phyloP scores from a whole-genome alignment of 2,888 invertebrate species.

The Troides aeacus region DNA sequence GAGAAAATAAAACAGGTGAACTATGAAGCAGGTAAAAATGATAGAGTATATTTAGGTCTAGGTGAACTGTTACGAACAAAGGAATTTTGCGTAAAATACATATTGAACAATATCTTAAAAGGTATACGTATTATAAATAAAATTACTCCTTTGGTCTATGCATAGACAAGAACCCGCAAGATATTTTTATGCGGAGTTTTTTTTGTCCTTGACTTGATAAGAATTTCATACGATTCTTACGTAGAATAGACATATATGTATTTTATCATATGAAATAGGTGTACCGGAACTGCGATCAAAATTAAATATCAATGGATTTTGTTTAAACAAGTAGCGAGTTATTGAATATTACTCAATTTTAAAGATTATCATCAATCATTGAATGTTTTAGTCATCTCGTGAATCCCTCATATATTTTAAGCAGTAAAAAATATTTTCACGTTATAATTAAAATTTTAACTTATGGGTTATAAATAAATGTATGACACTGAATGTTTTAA shows the following conservation, averaged over 20 bases:
- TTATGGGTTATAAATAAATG: too few species aligned
- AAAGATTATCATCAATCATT: neutral
- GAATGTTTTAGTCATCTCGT: neutral
- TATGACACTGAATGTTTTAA: too few species aligned
- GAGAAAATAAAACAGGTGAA: neutral
- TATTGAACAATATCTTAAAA: neutral
- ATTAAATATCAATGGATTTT: too few species aligned
- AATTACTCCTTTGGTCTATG: neutral
- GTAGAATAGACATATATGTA: too few species aligned
- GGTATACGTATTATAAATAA: neutral
- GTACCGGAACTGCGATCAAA: too few species aligned
- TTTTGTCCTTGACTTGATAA: neutral
- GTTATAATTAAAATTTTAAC: too few species aligned
- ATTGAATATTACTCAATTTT: too few species aligned
- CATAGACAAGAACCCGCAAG: neutral
- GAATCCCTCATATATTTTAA: neutral
- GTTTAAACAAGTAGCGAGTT: too few species aligned
- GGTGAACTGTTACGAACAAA: neutral
- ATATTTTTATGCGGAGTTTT: neutral
- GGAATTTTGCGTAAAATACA: neutral
- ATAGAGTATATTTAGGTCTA: neutral
- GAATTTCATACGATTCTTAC: too few species aligned
- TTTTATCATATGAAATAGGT: too few species aligned
- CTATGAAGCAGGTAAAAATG: neutral
- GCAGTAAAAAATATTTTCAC: too few species aligned